Evolutionary conservation across 1,140 invertebrate species (phyloP), one percentile per base, ranked within the genome.

Genomic region (Leptinotarsa defecta): DNA sequence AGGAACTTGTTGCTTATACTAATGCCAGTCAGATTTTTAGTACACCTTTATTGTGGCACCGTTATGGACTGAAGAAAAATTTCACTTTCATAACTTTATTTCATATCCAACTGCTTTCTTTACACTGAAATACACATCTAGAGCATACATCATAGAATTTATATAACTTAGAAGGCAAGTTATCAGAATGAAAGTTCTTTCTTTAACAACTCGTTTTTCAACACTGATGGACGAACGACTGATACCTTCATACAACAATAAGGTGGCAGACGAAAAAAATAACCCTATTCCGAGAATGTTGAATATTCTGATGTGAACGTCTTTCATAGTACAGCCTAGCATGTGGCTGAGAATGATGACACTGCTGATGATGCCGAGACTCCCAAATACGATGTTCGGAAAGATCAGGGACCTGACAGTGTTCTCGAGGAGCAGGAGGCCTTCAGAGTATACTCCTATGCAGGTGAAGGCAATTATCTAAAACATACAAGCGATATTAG

Each of bases 351-450:
- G 52, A 24, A 75, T 68, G 4, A 80, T 78, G n/a, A 81, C 77
- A 48, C 73, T 74, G 49, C 76, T 80, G n/a, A 80, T 81, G 49
- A 81, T 81, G n/a, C 77, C 77, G 63, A 77, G 77, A 64, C 73
- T 72, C n/a, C 77, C 69, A 57, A 78, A 80, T 8, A 80, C 80
- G 17, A 81, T 69, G 65, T 81, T 77, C 3, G 78, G 80, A 74
- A 78, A 80, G 20, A 80, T 71, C 49, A 74, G 22, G 13, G 76
- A 62, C 15, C 61, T 64, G 48, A 69, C 57, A 19, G 49, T 74
- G 68, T 76, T 6, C 68, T 72, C 15, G 57, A 69, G 17, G 27
- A 67, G 48, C 19, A 57, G 48, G 43, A 71, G 27, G 22, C 75
- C 78, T 72, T 80, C 68, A 1, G 78, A 74, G 72, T 80, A 81